Conservation (phyloP, 2,797 vertebrate species). For the Protonibea diacanthus region DNA sequence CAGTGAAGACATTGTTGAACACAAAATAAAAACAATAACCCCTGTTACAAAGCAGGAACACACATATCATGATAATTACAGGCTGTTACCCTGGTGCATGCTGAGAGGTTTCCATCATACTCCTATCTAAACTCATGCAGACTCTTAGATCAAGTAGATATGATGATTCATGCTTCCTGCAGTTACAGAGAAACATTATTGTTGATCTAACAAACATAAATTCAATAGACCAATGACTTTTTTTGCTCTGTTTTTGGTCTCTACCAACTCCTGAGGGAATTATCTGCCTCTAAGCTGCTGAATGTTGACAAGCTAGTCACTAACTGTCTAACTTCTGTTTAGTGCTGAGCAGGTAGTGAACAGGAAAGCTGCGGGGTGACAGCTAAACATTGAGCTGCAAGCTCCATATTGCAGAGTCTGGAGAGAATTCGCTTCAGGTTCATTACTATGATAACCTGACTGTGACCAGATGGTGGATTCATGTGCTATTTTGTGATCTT, state of each 20-base stretch:
- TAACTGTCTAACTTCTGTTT: neutral
- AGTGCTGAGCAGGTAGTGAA: neutral
- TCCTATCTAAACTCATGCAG: neutral
- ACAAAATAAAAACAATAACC: neutral
- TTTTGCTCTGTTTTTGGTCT: constrained; percentile 1
- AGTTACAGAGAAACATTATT: neutral
- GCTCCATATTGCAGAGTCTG: neutral
- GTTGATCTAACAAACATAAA: neutral
- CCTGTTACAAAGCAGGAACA: neutral
- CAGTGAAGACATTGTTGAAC: neutral
- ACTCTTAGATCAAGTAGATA: neutral
- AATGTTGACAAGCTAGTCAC: neutral
- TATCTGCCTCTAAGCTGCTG: neutral
- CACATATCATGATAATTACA: neutral
- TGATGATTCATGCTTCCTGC: neutral
- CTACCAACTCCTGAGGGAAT: neutral
- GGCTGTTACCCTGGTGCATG: neutral
- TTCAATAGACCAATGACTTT: neutral
- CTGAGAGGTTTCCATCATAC: neutral
- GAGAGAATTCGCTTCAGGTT: neutral
- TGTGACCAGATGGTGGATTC: too few species aligned
- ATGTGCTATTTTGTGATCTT: too few species aligned
- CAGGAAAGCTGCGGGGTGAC: too few species aligned
- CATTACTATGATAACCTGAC: too few species aligned
- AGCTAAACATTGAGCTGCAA: too few species aligned